Evolutionary conservation across 2,888 invertebrate species (phyloP).

Genomic region (Sminthurinus aureus): DNA sequence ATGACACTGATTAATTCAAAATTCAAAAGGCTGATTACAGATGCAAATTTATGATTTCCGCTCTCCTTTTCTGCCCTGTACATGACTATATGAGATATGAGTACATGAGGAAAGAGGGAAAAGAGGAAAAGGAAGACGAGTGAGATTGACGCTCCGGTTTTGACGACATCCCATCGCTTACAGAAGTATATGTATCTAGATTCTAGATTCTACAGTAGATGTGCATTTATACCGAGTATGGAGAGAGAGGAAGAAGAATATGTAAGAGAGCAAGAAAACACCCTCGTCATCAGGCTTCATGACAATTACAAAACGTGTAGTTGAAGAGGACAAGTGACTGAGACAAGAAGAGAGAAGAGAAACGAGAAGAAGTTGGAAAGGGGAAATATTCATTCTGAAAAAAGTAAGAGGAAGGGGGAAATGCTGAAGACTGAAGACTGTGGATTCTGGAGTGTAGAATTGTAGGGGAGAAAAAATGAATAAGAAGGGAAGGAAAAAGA

Average conservation of each 20-base stretch:
- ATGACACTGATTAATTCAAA: conserved; percentile 1
- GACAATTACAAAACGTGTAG: too few species aligned
- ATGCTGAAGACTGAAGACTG: neutral
- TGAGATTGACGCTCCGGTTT: too few species aligned
- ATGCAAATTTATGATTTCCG: neutral
- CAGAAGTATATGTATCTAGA: too few species aligned
- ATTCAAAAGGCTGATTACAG: neutral
- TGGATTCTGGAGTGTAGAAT: neutral
- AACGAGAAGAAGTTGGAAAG: neutral
- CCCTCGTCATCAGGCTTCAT: too few species aligned
- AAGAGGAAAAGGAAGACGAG: neutral
- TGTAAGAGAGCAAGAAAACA: neutral
- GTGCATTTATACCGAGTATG: too few species aligned
- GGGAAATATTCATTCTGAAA: neutral
- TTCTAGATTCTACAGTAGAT: too few species aligned
- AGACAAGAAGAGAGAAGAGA: neutral
- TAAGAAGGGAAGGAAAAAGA: conserved; percentile 7
- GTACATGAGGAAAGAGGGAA: neutral
- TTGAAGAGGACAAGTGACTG: neutral
- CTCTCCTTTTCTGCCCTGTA: neutral
- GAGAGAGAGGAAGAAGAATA: neutral
- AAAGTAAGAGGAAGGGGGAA: neutral
- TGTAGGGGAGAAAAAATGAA: neutral
- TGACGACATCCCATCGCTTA: too few species aligned
- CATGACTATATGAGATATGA: neutral